Conservation (phyloP, 2,797 vertebrate species). For the Smutsia temminckii region DNA sequence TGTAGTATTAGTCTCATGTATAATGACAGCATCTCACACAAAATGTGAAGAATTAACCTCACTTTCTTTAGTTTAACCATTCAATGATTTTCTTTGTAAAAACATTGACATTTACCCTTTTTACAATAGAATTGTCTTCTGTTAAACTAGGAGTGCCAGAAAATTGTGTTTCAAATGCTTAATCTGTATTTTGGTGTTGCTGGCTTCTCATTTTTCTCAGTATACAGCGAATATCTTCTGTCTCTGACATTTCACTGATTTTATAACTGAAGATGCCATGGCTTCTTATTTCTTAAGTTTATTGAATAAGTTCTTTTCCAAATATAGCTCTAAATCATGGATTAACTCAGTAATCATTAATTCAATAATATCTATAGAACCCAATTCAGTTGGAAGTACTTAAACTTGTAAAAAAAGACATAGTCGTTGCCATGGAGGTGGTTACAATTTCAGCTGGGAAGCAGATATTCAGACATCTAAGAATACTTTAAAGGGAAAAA, state of each 20-base stretch:
- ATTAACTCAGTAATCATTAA: conserved; percentile 16
- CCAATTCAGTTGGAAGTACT: neutral
- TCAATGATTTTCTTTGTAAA: neutral
- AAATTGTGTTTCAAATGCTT: conserved; percentile 26
- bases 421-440: neutral
- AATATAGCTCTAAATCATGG: conserved; percentile 4
- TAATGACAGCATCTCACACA: neutral
- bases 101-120: conserved; percentile 16
- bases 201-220: neutral
- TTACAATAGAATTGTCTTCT: neutral
- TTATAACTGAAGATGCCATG: conserved; percentile 19
- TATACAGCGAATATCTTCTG: neutral
- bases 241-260: neutral
- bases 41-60: conserved; percentile 8
- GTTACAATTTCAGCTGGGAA: neutral
- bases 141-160: neutral
- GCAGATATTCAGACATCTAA: neutral
- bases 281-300: neutral
- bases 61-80: conserved; percentile 5
- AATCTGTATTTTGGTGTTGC: neutral
- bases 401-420: neutral
- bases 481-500: neutral
- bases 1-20: neutral
- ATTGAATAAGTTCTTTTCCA: neutral
- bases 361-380: neutral